Percentiles rank a stretch among this genome's conserved stretches.
These are phyloP conservation scores for Valencia hispanica DNA, from an alignment of 2,797 vertebrate species.

Conservation along the genomic window DNA sequence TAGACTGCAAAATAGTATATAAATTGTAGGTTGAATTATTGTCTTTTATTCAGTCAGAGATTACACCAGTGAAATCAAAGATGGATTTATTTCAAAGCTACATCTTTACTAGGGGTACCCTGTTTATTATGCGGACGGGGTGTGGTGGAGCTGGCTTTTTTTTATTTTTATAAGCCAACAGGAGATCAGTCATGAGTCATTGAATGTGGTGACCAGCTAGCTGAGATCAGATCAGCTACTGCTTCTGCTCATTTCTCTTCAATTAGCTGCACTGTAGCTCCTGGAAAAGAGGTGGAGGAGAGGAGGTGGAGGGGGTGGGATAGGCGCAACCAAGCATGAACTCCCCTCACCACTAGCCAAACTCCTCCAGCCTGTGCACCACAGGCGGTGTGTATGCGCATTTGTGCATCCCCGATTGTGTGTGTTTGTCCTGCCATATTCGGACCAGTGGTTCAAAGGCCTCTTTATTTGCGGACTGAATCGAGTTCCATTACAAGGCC, in stretches of 20 bases:
- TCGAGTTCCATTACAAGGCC: slow-evolving; percentile 80
- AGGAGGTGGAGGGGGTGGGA: neutral
- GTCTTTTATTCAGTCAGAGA: neutral
- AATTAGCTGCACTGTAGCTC: slow-evolving; percentile 79
- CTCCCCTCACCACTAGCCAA: slow-evolving; percentile 54
- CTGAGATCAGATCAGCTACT: slow-evolving; percentile 58
- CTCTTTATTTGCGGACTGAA: slow-evolving; percentile 82
- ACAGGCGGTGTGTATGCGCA: slow-evolving; percentile 62
- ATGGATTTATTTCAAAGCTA: neutral
- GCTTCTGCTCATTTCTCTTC: slow-evolving; percentile 78
- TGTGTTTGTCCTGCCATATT: slow-evolving; percentile 64
- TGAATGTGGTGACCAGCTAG: slow-evolving; percentile 11
- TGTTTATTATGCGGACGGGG: no score
- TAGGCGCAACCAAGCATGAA: slow-evolving; percentile 75
- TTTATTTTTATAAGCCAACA: neutral
- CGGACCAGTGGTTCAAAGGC: slow-evolving; percentile 75
- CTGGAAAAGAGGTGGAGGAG: slow-evolving; percentile 46
- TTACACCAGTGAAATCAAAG: neutral
- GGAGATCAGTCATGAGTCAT: neutral
- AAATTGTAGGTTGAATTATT: neutral
- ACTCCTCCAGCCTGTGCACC: slow-evolving; percentile 68
- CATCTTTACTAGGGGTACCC: neutral
- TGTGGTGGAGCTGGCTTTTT: neutral
- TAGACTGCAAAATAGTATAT: neutral
- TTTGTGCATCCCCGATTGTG: slow-evolving; percentile 22